Evolutionary conservation across 2,888 invertebrate species (phyloP).

Genomic region (Oxystoma pomonae): DNA sequence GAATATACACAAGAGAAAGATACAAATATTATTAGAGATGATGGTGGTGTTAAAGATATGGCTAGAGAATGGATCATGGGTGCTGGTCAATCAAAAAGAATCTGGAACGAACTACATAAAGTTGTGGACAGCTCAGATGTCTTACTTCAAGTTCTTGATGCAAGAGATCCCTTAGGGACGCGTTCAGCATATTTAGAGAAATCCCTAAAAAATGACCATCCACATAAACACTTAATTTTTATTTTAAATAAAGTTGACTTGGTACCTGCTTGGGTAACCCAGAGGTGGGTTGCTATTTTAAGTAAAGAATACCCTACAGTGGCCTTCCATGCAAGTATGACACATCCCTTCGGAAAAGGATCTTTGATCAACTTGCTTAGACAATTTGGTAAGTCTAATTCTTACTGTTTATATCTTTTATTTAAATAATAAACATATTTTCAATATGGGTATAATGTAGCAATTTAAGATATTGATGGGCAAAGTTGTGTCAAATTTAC

Average conservation of each 20-base stretch:
- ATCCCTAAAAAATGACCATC: slow-evolving; percentile 89
- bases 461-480: too few species aligned
- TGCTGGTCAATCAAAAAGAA: slow-evolving; percentile 93
- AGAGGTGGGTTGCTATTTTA: slow-evolving; percentile 93
- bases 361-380: slow-evolving; percentile 92
- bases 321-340: slow-evolving; percentile 97
- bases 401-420: too few species aligned
- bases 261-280: slow-evolving; percentile 97
- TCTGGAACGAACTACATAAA: slow-evolving; percentile 99
- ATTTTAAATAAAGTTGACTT: slow-evolving; percentile 95
- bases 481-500: too few species aligned
- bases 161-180: slow-evolving; percentile 95
- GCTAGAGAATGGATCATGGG: slow-evolving; percentile 92
- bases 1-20: slow-evolving; percentile 82
- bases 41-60: slow-evolving; percentile 73
- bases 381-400: slow-evolving; percentile 74
- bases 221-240: slow-evolving; percentile 96
- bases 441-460: too few species aligned
- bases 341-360: slow-evolving; percentile 98
- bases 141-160: slow-evolving; percentile 92
- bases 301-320: slow-evolving; percentile 95
- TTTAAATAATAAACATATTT: too few species aligned
- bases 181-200: slow-evolving; percentile 89
- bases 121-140: slow-evolving; percentile 99
- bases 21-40: slow-evolving; percentile 75